Evolutionary conservation across 2,113 vertebrate species (phyloP).

Genomic region (Lanius collurio): DNA sequence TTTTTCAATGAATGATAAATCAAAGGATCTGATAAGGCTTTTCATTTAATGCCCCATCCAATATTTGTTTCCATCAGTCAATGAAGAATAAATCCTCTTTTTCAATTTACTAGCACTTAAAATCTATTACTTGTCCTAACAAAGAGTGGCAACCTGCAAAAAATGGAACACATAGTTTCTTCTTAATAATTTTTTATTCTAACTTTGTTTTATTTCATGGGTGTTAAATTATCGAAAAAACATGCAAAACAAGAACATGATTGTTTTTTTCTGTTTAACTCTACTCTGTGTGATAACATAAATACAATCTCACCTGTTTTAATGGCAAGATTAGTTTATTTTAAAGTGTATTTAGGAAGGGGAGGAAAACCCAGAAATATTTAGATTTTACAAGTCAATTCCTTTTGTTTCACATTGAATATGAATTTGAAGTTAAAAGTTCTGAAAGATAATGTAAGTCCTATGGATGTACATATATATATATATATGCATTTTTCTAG

Average conservation of each 20-base stretch:
- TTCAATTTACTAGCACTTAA: slow-evolving; percentile 6
- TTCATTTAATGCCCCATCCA: not conserved
- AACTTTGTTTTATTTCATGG: not conserved
- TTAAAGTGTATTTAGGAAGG: not conserved
- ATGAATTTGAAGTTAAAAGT: not conserved
- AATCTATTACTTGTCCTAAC: not conserved
- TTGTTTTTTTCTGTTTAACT: not conserved
- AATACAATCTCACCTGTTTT: not conserved
- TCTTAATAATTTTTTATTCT: not conserved
- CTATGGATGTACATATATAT: not conserved
- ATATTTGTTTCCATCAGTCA: slow-evolving; percentile 21
- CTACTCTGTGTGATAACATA: not conserved
- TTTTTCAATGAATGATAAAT: slow-evolving; percentile 26
- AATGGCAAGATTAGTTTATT: not conserved
- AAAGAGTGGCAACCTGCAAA: not conserved
- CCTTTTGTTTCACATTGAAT: not conserved
- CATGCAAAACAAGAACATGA: not conserved
- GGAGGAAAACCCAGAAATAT: rapidly evolving
- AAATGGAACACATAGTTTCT: not conserved
- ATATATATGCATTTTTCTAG: not conserved
- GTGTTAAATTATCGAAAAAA: not conserved
- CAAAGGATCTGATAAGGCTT: not conserved
- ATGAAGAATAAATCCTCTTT: not conserved
- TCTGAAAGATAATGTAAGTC: not conserved
- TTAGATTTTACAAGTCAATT: not conserved